Evolutionary conservation across 2,888 invertebrate species (phyloP).

Genomic region (Drosophila affinis): DNA sequence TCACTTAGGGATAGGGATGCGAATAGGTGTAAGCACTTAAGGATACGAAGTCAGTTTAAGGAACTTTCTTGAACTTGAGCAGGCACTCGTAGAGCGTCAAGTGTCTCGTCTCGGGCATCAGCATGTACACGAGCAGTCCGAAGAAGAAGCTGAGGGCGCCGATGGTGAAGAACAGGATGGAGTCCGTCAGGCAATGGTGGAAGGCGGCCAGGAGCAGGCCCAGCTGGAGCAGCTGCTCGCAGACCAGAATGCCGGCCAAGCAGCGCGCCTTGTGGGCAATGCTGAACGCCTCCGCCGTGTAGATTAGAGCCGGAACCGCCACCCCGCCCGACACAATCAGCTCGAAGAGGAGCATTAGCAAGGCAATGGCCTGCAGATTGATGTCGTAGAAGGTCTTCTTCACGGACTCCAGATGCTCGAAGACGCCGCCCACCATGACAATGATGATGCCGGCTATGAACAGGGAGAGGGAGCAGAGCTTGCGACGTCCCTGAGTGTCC

Average conservation of each 20-base stretch:
- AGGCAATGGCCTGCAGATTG: slow-evolving; percentile 67
- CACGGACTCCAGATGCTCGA: slow-evolving; percentile 67
- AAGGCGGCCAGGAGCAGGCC: slow-evolving; percentile 65
- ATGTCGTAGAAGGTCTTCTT: slow-evolving; percentile 64
- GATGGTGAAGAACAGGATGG: slow-evolving; percentile 75
- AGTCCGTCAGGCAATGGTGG: slow-evolving; percentile 54
- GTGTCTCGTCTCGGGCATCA: slow-evolving; percentile 79
- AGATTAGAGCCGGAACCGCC: slow-evolving; percentile 75
- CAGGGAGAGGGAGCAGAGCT: slow-evolving; percentile 69
- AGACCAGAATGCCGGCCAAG: slow-evolving; percentile 69
- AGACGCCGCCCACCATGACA: slow-evolving; percentile 79
- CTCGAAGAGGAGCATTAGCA: slow-evolving; percentile 77
- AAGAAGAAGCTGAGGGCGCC: slow-evolving; percentile 72
- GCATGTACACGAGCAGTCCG: slow-evolving; percentile 72
- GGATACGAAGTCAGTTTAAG: slow-evolving; percentile 42
- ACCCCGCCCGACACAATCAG: slow-evolving; percentile 76
- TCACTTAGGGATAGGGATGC: slow-evolving; percentile 5
- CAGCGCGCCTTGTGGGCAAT: slow-evolving; percentile 72
- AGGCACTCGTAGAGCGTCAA: slow-evolving; percentile 77
- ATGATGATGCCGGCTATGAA: slow-evolving; percentile 73
- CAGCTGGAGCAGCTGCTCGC: slow-evolving; percentile 76
- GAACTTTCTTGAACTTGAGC: slow-evolving; percentile 74
- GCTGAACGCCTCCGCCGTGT: slow-evolving; percentile 80
- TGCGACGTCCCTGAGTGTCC: slow-evolving; percentile 78
- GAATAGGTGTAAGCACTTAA: slow-evolving; percentile 19